phyloP scores from a whole-genome alignment of 2,113 vertebrate genomes.

The Carassius carassius region DNA sequence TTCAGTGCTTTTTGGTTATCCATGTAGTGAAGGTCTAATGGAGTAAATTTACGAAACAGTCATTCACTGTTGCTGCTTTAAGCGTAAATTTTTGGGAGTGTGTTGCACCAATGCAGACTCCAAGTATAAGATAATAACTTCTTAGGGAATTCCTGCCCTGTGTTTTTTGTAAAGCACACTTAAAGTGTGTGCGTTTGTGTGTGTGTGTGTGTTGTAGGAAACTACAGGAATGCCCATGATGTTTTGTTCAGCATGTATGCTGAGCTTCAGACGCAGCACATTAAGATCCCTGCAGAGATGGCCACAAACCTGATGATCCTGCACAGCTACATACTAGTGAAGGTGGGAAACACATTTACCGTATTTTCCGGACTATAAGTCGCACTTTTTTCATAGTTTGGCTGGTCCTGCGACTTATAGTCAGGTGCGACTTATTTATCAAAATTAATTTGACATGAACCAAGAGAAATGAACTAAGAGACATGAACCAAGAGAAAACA shows the following conservation, averaged over 20 bases:
- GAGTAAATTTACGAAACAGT: background rate
- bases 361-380: too few species aligned
- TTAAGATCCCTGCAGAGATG: constrained; percentile 96
- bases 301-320: constrained; percentile 96
- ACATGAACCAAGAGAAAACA: too few species aligned
- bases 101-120: background rate
- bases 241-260: constrained; percentile 97
- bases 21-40: background rate
- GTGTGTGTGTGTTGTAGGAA: constrained; percentile 76
- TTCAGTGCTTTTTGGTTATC: background rate
- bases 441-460: too few species aligned
- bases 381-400: too few species aligned
- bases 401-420: too few species aligned
- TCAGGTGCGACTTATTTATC: too few species aligned
- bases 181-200: constrained; percentile 7
- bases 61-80: too few species aligned
- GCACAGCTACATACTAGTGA: constrained; percentile 95
- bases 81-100: background rate
- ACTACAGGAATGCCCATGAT: constrained; percentile 92
- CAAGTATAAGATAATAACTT: background rate
- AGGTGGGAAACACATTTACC: constrained; percentile 75
- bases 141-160: background rate
- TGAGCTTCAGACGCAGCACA: constrained; percentile 90
- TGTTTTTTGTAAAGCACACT: background rate
- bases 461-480: too few species aligned